Conservation (phyloP, 1,140 invertebrate species). For the Latrodectus geometricus region DNA sequence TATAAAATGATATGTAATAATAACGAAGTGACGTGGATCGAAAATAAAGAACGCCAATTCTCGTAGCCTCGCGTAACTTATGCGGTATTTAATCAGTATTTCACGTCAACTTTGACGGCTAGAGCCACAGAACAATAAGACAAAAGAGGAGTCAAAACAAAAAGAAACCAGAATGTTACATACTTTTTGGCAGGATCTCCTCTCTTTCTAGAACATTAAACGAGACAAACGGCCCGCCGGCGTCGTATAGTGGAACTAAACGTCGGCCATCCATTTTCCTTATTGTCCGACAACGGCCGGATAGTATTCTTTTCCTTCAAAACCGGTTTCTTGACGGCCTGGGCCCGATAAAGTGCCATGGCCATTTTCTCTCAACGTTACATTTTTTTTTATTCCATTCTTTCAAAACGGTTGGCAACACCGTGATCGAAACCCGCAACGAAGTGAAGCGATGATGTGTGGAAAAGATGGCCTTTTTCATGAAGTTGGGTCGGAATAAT, state of each 20-base stretch:
- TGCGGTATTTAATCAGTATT: no score
- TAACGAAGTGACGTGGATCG: no score
- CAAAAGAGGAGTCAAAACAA: background rate
- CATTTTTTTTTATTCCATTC: background rate
- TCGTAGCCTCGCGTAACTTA: no score
- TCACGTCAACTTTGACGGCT: background rate
- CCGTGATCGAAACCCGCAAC: background rate
- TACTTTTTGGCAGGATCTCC: background rate
- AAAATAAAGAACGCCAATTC: no score
- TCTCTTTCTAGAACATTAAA: conserved; percentile 13
- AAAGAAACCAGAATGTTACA: conserved; percentile 7
- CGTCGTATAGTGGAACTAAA: conserved; percentile 1
- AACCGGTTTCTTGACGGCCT: background rate
- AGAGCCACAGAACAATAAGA: background rate
- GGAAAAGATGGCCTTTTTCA: background rate
- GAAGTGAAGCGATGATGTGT: background rate
- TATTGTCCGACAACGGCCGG: conserved; percentile 18
- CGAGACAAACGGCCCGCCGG: conserved; percentile 13
- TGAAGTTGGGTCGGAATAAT: no score
- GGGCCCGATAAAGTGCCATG: background rate
- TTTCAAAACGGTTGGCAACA: background rate
- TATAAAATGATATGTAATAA: no score
- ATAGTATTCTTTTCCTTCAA: background rate
- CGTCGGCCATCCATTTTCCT: conserved; percentile 10
- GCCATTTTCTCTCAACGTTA: background rate